Conservation (phyloP, 2,888 invertebrate species). For the Trissolcus brochymenae region DNA sequence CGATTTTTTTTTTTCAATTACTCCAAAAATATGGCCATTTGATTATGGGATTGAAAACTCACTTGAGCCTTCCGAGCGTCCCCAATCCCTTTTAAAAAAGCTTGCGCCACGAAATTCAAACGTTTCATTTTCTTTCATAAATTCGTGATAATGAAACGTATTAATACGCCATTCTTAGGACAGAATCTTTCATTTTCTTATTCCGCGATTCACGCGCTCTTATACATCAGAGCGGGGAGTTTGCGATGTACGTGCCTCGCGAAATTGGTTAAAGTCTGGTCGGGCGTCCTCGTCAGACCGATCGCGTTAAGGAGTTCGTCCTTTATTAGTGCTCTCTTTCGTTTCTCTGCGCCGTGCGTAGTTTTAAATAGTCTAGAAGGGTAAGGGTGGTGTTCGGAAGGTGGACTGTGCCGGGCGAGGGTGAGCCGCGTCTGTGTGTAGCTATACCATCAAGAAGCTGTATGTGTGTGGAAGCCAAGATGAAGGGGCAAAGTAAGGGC, state of each 20-base stretch:
- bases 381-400: constrained; percentile 63
- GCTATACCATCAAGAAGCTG: constrained; percentile 7
- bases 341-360: constrained; percentile 66
- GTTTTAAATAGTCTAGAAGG: constrained; percentile 75
- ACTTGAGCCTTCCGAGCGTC: not conserved
- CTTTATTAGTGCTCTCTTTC: constrained; percentile 53
- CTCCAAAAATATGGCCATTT: too few species aligned
- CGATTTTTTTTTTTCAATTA: too few species aligned
- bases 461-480: constrained; percentile 42
- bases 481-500: constrained; percentile 57
- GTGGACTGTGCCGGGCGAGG: constrained; percentile 63
- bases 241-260: constrained; percentile 64
- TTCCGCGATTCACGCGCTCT: constrained; percentile 41
- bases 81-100: constrained; percentile 3
- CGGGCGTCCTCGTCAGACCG: constrained; percentile 43
- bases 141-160: constrained; percentile 56
- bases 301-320: constrained; percentile 13
- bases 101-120: constrained; percentile 38
- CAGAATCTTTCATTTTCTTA: constrained; percentile 58
- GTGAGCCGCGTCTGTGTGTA: constrained; percentile 56
- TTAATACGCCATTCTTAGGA: constrained; percentile 54
- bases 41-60: too few species aligned
- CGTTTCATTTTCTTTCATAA: constrained; percentile 50
- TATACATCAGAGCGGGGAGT: constrained; percentile 34
- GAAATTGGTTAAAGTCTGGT: constrained; percentile 68